Percentiles rank a stretch among this genome's conserved stretches.
Evolutionary conservation across 1,140 invertebrate species (phyloP).

Genomic region (Polypedilum pembai): DNA sequence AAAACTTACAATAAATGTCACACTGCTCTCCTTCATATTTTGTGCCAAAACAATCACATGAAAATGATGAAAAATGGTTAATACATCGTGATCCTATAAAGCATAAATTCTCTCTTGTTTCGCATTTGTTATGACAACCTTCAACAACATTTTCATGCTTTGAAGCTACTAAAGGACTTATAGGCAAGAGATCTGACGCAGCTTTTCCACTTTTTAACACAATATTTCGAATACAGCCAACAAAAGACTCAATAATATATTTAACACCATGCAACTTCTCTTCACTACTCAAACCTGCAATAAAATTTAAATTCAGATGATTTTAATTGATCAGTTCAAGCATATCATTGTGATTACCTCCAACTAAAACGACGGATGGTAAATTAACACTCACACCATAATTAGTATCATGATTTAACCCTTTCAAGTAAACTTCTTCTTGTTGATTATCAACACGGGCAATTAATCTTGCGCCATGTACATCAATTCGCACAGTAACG

Average conservation of each 20-base stretch:
- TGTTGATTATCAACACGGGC: slow-evolving; percentile 75
- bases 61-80: slow-evolving; percentile 78
- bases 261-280: slow-evolving; percentile 78
- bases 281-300: slow-evolving; percentile 71
- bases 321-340: background rate
- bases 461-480: slow-evolving; percentile 68
- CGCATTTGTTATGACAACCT: slow-evolving; percentile 74
- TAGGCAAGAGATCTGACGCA: slow-evolving; percentile 67
- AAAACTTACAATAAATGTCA: slow-evolving; percentile 76
- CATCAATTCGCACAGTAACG: slow-evolving; percentile 75
- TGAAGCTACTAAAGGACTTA: slow-evolving; percentile 69
- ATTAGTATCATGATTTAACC: slow-evolving; percentile 68
- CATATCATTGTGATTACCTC: slow-evolving; percentile 53
- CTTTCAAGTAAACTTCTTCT: slow-evolving; percentile 69
- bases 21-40: slow-evolving; percentile 83
- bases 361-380: slow-evolving; percentile 78
- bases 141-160: slow-evolving; percentile 81
- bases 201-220: slow-evolving; percentile 74
- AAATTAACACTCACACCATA: slow-evolving; percentile 76
- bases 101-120: slow-evolving; percentile 70
- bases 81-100: slow-evolving; percentile 76
- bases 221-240: slow-evolving; percentile 82
- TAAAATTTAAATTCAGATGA: background rate
- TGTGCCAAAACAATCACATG: slow-evolving; percentile 87
- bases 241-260: slow-evolving; percentile 85